These are phyloP conservation scores for Caradrina kadenii DNA, from an alignment of 2,888 invertebrate genomes.

Conservation along the genomic window DNA sequence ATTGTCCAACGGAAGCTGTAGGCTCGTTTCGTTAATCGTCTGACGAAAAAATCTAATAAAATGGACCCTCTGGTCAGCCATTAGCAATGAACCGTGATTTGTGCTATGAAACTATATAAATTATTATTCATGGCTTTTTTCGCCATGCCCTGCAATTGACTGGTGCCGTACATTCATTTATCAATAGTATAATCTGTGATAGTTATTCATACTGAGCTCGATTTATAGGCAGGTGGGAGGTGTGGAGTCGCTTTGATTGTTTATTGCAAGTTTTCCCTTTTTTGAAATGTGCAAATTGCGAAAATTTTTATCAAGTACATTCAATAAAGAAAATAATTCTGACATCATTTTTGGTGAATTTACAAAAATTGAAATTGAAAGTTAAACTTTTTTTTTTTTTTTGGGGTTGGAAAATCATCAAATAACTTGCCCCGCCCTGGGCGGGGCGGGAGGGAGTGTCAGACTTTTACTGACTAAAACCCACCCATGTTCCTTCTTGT, in stretches of 20 bases:
- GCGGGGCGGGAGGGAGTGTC: too few relatives aligned
- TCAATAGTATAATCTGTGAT: constrained; percentile 87
- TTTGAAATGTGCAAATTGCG: not conserved
- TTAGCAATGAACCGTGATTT: constrained; percentile 84
- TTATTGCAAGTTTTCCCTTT: constrained; percentile 32
- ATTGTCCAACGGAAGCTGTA: constrained; percentile 87
- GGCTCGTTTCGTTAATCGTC: constrained; percentile 86
- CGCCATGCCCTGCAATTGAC: constrained; percentile 78
- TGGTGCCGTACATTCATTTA: constrained; percentile 82
- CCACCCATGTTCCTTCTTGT: too few relatives aligned
- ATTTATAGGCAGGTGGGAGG: constrained; percentile 73
- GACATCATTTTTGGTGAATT: too few relatives aligned
- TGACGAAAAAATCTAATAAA: constrained; percentile 84
- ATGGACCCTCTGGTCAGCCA: constrained; percentile 76
- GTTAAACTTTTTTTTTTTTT: too few relatives aligned
- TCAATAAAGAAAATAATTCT: too few relatives aligned
- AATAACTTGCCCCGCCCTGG: too few relatives aligned
- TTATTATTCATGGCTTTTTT: constrained; percentile 86
- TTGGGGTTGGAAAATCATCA: too few relatives aligned
- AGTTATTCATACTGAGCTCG: constrained; percentile 85
- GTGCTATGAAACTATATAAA: constrained; percentile 78
- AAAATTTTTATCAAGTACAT: too few relatives aligned
- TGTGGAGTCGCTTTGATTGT: constrained; percentile 70
- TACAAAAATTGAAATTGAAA: too few relatives aligned
- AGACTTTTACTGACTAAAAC: too few relatives aligned